Evolutionary conservation across 2,113 vertebrate species (phyloP), one percentile per base, ranked within the genome.

Genomic region (Xyliphius kryptos): DNA sequence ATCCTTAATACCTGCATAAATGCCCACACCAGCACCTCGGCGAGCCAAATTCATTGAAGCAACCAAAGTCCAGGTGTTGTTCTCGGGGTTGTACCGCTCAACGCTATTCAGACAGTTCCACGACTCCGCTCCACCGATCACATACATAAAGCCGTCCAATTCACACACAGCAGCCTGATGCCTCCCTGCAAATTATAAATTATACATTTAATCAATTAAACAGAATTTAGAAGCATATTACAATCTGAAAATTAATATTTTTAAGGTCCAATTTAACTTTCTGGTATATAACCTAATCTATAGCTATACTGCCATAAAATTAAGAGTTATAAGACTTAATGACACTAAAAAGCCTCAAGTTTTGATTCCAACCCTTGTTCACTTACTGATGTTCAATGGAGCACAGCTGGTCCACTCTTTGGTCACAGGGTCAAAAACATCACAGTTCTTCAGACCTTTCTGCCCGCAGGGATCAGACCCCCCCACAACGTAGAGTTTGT

Each of bases 81-180:
- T 97, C 69, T 94, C 91, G 0, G 94, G 91, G 75, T 93, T 95
- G 78, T 97, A 99, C 22, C 94, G 89, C 68, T 99, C 96, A 71
- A 97, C 94, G 0, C 89, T 92, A 70, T 89, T 99, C 56, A 99
- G 84, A 80, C 96, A 99, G 83, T 98, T 99, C 96, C 96, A 99
- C 0, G 93, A 99, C 61, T 99, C 95, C 0, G 96, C 94, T 52
- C 96, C 96, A 19, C 96, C 96, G 0, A 97, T 94, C 63, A 90
- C 93, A 12, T 97, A 99, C 76, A 99, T 84, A 71, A 89, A 92
- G 22, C 91, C 88, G 0, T 89, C 90, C 75, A 99, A 83, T 78
- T 91, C 93, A 32, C 94, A 97, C 65, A 98, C 90, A 0, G 94
- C 94, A 0, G 95, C 93, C 80, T 99, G 96, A 70, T 99, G 96